Evolutionary conservation across 35 echinoderm and acorn worm genomes (phyloP).

Genomic region (Apostichopus parvimensis): DNA sequence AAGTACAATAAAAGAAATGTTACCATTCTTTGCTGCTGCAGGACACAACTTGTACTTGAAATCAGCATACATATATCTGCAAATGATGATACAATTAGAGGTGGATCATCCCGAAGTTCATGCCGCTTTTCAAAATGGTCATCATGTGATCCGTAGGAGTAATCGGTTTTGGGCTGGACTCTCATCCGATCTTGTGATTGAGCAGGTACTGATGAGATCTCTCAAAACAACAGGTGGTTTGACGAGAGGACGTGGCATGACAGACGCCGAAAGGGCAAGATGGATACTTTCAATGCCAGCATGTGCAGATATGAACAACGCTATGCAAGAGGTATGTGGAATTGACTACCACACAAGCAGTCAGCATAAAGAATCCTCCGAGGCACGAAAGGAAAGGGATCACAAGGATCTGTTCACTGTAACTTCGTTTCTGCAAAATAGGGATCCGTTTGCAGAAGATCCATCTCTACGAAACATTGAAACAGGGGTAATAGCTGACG

Average conservation of each 20-base stretch:
- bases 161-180: slow-evolving; percentile 20
- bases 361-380: slow-evolving; percentile 48
- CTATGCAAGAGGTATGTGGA: slow-evolving; percentile 55
- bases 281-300: slow-evolving; percentile 30
- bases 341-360: slow-evolving; percentile 47
- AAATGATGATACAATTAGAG: slow-evolving; percentile 29
- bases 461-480: no score
- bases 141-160: neutral
- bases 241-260: slow-evolving; percentile 67
- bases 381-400: slow-evolving; percentile 24
- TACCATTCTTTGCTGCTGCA: slow-evolving; percentile 42
- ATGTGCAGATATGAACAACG: slow-evolving; percentile 23
- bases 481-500: no score
- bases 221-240: slow-evolving; percentile 8
- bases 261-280: neutral
- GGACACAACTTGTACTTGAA: slow-evolving; percentile 41
- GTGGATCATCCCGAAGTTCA: neutral
- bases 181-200: no score
- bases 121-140: neutral
- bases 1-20: neutral
- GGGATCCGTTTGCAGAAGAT: no score
- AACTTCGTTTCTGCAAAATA: no score
- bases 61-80: slow-evolving; percentile 30
- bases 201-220: no score
- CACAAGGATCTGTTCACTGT: neutral